Percentiles rank a stretch among this genome's conserved stretches.
phyloP scores from a whole-genome alignment of 2,113 vertebrate genomes.

The Cebidichthys violaceus region DNA sequence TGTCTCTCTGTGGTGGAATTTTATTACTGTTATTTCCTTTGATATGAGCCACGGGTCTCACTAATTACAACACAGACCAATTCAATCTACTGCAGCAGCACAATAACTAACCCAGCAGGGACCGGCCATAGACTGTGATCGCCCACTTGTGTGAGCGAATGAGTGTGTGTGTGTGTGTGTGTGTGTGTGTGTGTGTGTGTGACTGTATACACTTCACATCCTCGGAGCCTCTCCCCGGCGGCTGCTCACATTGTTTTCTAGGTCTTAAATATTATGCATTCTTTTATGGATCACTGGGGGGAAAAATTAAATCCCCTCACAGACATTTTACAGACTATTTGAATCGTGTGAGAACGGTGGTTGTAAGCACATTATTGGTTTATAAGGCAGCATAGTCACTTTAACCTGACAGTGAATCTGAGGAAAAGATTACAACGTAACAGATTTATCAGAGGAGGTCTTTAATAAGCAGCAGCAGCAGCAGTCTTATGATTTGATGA shows the following conservation, averaged over 20 bases:
- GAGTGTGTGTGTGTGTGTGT: constrained; percentile 8
- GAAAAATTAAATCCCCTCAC: constrained; percentile 19
- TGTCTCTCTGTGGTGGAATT: constrained; percentile 24
- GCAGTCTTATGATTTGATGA: not conserved
- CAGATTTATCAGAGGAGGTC: not conserved
- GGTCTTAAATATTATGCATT: constrained; percentile 18
- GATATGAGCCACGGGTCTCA: constrained; percentile 53
- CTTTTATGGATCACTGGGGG: constrained; percentile 21
- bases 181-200: constrained; percentile 17
- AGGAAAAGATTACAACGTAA: not conserved
- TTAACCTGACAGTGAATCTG: not conserved
- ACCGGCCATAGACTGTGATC: constrained; percentile 29
- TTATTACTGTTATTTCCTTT: constrained; percentile 54
- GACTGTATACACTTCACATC: not conserved
- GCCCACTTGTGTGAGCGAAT: constrained; percentile 53
- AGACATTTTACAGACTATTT: constrained; percentile 28
- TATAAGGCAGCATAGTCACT: not conserved
- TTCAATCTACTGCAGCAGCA: constrained; percentile 50
- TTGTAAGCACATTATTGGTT: constrained; percentile 5
- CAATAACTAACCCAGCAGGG: constrained; percentile 54
- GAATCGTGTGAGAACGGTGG: not conserved
- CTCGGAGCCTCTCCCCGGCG: not conserved
- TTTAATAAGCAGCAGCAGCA: constrained; percentile 1
- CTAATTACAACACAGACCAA: constrained; percentile 61
- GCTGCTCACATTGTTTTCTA: constrained; percentile 12